Conservation (phyloP, 2,888 invertebrate genomes). For the Caenorhabditis angaria region DNA sequence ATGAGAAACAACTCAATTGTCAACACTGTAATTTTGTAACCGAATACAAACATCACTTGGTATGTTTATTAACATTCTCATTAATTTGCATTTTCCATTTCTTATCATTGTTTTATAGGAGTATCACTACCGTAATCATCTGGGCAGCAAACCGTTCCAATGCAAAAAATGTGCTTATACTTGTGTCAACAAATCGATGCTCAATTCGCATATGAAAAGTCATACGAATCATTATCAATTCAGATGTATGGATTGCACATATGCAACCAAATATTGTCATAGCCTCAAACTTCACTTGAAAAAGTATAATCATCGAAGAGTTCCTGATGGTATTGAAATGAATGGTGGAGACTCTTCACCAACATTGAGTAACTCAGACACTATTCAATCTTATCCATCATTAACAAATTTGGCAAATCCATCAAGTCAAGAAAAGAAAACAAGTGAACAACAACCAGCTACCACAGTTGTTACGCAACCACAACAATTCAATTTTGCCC, state of each 20-base stretch:
- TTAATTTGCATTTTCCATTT: background rate
- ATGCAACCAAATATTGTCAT: conserved; percentile 97
- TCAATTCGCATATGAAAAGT: conserved; percentile 95
- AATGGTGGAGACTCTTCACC: conserved; percentile 77
- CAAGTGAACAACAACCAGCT: conserved; percentile 13
- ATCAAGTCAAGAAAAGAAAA: background rate
- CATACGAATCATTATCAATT: conserved; percentile 79
- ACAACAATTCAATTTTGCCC: conserved; percentile 41
- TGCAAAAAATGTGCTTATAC: conserved; percentile 69
- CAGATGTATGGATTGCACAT: conserved; percentile 89
- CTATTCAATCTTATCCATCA: conserved; percentile 14
- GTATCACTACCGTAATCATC: conserved; percentile 93
- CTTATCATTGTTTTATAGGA: conserved; percentile 75
- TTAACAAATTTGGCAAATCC: conserved; percentile 15
- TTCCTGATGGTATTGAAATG: conserved; percentile 83
- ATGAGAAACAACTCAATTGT: conserved; percentile 89
- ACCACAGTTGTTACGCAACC: conserved; percentile 19
- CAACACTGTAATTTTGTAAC: conserved; percentile 95
- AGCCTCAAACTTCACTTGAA: conserved; percentile 92
- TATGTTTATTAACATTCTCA: conserved; percentile 14
- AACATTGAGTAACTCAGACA: conserved; percentile 16
- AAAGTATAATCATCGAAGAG: conserved; percentile 85
- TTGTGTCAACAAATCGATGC: conserved; percentile 98
- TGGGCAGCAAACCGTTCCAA: conserved; percentile 85
- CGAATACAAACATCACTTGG: conserved; percentile 94